Conservation (phyloP, 1,140 invertebrate species). For the Micrasema minimum region DNA sequence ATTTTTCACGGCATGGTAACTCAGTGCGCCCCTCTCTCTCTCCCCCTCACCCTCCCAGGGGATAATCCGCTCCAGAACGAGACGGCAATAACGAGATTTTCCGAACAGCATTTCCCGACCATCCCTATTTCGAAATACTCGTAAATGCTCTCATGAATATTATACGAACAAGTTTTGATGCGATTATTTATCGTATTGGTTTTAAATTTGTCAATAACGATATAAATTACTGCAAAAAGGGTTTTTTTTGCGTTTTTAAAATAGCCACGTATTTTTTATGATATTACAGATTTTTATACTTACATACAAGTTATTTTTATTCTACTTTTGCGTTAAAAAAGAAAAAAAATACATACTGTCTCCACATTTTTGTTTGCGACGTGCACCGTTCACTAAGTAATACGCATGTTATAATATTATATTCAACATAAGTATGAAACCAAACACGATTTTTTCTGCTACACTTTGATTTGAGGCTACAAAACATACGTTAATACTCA, state of each 20-base stretch:
- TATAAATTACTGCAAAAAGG: neutral
- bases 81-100: conserved; percentile 2
- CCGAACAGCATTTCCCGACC: neutral
- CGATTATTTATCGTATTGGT: neutral
- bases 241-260: neutral
- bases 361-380: too few species aligned
- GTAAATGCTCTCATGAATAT: too few species aligned
- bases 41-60: neutral
- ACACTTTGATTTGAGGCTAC: too few species aligned
- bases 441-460: too few species aligned
- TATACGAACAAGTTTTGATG: too few species aligned
- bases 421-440: too few species aligned
- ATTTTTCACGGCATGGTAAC: conserved; percentile 9
- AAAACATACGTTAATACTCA: too few species aligned
- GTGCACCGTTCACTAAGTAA: too few species aligned
- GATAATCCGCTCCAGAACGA: neutral
- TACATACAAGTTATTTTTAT: too few species aligned
- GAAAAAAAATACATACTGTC: too few species aligned
- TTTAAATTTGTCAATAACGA: neutral
- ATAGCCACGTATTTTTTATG: neutral
- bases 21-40: conserved; percentile 13
- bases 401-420: too few species aligned
- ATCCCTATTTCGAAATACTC: neutral
- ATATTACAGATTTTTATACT: neutral
- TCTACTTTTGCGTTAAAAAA: too few species aligned